A percentile compares a stretch with the other conserved stretches of the same genome.
phyloP scores from a whole-genome alignment of 2,888 invertebrate genomes.

The Drosophila testacea region DNA sequence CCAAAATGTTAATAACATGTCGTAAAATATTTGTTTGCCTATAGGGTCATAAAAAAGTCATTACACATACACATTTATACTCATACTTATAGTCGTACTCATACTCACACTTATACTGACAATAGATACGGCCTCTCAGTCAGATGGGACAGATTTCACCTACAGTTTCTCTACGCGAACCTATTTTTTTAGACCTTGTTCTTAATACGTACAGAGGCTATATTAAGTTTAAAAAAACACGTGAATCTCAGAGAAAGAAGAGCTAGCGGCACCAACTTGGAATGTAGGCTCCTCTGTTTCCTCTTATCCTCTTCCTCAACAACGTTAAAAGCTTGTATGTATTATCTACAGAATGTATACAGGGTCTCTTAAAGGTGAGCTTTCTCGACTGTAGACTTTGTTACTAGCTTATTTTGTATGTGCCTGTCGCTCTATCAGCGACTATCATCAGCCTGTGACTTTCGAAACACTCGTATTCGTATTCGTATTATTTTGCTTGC shows the following conservation, averaged over 20 bases:
- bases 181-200: neutral
- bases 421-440: neutral
- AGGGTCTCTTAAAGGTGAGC: too few species aligned
- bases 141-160: constrained; percentile 21
- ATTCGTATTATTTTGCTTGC: constrained; percentile 7
- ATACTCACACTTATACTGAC: constrained; percentile 23
- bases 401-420: too few species aligned
- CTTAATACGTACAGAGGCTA: too few species aligned
- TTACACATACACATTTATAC: constrained; percentile 60
- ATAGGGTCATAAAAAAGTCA: constrained; percentile 79
- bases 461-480: constrained; percentile 38
- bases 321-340: too few species aligned
- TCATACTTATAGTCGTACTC: neutral
- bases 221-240: too few species aligned
- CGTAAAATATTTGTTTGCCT: constrained; percentile 76
- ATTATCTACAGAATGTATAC: too few species aligned
- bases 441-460: constrained; percentile 36
- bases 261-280: too few species aligned
- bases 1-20: constrained; percentile 81
- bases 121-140: constrained; percentile 31
- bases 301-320: too few species aligned
- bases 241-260: too few species aligned
- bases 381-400: too few species aligned
- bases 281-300: too few species aligned
- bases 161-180: neutral